A percentile compares a stretch with the other conserved stretches of the same genome.
Conservation (phyloP, 2,113 vertebrate species). For the Epinephelus moara region DNA sequence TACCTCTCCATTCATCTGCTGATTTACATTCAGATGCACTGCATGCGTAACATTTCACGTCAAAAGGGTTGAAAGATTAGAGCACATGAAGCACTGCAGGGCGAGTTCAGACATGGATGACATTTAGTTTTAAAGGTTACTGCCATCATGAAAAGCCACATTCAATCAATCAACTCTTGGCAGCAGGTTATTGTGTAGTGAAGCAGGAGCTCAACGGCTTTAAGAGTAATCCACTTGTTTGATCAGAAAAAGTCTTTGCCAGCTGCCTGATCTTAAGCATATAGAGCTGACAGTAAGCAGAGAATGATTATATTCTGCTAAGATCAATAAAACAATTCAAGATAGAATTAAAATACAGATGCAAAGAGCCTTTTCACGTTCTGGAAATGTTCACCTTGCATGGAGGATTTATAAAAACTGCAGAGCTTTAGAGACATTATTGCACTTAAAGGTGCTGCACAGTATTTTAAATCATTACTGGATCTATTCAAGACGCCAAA, state of each 20-base stretch:
- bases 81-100: not conserved
- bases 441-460: not conserved
- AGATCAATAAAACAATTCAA: not conserved
- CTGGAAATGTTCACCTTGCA: not conserved
- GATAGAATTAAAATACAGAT: not conserved
- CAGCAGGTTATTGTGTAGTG: not conserved
- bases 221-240: constrained; percentile 16
- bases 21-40: no score
- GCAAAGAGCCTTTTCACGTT: not conserved
- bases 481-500: not conserved
- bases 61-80: not conserved
- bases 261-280: constrained; percentile 9
- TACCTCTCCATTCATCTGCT: not conserved
- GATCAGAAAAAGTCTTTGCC: not conserved
- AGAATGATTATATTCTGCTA: no score
- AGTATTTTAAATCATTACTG: not conserved
- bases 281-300: not conserved
- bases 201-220: constrained; percentile 12
- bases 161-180: not conserved
- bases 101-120: constrained; percentile 43
- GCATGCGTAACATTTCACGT: not conserved
- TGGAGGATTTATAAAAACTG: not conserved
- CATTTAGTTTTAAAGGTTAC: not conserved
- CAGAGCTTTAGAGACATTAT: not conserved
- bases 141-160: not conserved